A percentile compares a stretch with the other conserved stretches of the same genome.
These are phyloP conservation scores for Colinus virginianus DNA, from an alignment of 2,113 vertebrate species.

Conservation along the genomic window DNA sequence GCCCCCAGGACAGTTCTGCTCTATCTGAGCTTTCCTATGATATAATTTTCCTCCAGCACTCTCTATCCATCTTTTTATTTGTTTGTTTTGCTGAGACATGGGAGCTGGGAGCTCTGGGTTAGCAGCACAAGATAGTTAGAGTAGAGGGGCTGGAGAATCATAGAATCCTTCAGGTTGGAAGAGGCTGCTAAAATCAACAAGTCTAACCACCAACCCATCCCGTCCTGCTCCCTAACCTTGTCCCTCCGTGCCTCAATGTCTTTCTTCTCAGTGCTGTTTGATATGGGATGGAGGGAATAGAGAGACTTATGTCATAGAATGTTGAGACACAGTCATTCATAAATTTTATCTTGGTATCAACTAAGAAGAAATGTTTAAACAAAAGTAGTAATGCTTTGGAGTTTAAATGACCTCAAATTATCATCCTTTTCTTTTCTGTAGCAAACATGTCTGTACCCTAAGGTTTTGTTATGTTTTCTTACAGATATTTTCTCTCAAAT, in stretches of 20 bases:
- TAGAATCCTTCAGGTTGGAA: not conserved
- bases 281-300: not conserved
- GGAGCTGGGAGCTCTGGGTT: not conserved
- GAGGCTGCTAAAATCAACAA: not conserved
- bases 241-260: no score
- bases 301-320: rapidly evolving
- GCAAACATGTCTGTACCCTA: not conserved
- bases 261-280: no score
- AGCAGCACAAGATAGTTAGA: rapidly evolving
- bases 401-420: not conserved
- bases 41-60: rapidly evolving
- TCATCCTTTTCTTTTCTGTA: not conserved
- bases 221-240: not conserved
- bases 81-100: not conserved
- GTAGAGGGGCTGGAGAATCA: not conserved
- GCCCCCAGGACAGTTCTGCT: not conserved
- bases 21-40: rapidly evolving
- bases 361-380: not conserved
- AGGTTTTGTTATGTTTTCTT: constrained; percentile 58
- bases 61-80: not conserved
- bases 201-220: not conserved
- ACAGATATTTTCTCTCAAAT: constrained; percentile 97
- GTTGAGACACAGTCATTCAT: rapidly evolving
- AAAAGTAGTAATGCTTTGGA: not conserved
- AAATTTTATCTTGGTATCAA: not conserved